Evolutionary conservation across 2,113 vertebrate species (phyloP).

Genomic region (Chinchilla lanigera): DNA sequence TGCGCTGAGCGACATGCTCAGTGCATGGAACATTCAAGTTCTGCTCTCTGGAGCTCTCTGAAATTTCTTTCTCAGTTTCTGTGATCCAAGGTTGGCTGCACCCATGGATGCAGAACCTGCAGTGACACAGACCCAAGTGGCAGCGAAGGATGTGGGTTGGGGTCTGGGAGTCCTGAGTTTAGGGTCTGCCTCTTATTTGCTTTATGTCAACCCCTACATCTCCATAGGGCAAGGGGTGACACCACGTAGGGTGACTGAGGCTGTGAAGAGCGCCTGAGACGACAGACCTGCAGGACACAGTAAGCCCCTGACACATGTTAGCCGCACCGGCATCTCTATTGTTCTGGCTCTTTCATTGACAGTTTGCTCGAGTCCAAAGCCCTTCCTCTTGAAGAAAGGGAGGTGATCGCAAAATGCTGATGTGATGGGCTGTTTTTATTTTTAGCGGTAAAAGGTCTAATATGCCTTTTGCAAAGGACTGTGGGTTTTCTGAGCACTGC

Average conservation of each 20-base stretch:
- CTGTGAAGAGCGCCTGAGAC: neutral
- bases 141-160: neutral
- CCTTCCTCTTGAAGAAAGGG: neutral
- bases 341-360: neutral
- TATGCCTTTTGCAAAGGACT: neutral
- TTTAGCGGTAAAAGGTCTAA: neutral
- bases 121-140: neutral
- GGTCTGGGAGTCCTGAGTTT: neutral
- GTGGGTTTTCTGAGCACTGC: neutral
- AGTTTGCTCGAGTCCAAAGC: neutral
- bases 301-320: accelerated
- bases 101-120: no score
- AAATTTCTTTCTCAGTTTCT: neutral
- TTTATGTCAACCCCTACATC: neutral
- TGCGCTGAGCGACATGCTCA: no score
- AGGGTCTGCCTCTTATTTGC: neutral
- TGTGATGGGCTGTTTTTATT: neutral
- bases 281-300: neutral
- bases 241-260: neutral
- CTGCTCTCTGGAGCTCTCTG: neutral
- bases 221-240: neutral
- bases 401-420: neutral
- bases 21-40: neutral
- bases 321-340: accelerated
- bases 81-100: neutral